Evolutionary conservation across 1,140 invertebrate genomes (phyloP), one percentile per base, ranked within the genome.

Genomic region (Chymomyza costata): DNA sequence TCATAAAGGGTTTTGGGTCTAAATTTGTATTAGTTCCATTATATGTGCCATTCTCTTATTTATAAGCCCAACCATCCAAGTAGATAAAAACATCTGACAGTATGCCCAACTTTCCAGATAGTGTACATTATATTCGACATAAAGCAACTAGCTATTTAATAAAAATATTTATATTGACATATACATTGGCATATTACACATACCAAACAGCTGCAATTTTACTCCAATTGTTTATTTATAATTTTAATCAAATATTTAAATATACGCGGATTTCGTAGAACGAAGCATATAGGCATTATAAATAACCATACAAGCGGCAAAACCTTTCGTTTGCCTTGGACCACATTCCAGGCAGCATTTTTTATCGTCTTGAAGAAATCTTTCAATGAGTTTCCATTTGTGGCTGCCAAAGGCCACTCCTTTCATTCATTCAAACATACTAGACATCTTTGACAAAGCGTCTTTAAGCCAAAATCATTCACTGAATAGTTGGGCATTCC

Each of bases 401-500:
- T 3, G 32, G 11, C 35, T 15, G 6, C 7, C 10, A 15, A 10
- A 15, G 61, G 39, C 30, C 59, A 56, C 59, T 65, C 46, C 46
- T 46, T 39, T 31, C 59, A 65, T 65, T 64, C 45, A 57, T 54
- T 28, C 10, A 10, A 28, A 10, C 25, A 28, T 10, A 10, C 5
- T 28, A 6, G 25, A 54, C 8, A 13, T 10, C 13, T 34, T 34
- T 14, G 8, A n/a, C 8, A 14, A 34, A 8, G 13, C 32, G 8
- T 10, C 8, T 13, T 8, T 5, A 38, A 38, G 5, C 35, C 11
- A 51, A 31, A 51, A 52, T 53, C 41, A 31, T 40, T 64, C 64
- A 64, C 51, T 65, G 60, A 64, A 65, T 65, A 45, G 46, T 45
- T 53, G 50, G n/a, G 25, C 21, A 49, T 65, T 65, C 62, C 62